phyloP scores from a whole-genome alignment of 1,140 invertebrate species.

The Bombus picipes region DNA sequence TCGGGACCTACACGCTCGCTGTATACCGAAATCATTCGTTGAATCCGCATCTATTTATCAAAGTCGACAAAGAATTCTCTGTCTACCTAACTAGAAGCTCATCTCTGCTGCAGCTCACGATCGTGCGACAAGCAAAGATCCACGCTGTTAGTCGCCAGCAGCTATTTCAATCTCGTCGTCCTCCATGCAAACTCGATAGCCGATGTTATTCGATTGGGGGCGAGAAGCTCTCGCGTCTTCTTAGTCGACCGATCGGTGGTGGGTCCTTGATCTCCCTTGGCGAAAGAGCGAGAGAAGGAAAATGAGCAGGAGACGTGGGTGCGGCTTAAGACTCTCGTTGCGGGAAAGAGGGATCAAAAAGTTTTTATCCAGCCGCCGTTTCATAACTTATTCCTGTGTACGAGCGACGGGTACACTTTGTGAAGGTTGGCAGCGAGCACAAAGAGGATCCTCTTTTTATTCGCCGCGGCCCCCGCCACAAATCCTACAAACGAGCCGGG shows the following conservation, averaged over 20 bases:
- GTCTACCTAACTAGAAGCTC: no score
- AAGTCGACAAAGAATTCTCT: no score
- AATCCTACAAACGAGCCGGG: conserved; percentile 54
- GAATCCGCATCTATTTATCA: no score
- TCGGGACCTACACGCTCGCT: no score
- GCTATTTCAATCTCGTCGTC: conserved; percentile 34
- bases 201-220: conserved; percentile 30
- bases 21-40: no score
- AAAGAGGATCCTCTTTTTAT: conserved; percentile 41
- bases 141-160: not conserved
- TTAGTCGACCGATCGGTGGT: conserved; percentile 22
- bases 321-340: conserved; percentile 45
- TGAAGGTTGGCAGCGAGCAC: conserved; percentile 23
- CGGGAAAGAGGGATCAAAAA: conserved; percentile 51
- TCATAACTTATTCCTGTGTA: conserved; percentile 55
- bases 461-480: conserved; percentile 17
- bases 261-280: conserved; percentile 26
- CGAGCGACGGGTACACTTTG: conserved; percentile 43
- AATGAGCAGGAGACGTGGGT: conserved; percentile 21
- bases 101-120: no score
- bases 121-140: no score
- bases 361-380: conserved; percentile 46
- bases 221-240: conserved; percentile 1
- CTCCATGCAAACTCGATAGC: conserved; percentile 33
- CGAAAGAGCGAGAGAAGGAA: not conserved